Conservation (phyloP, 2,797 vertebrate genomes). For the Chromis chromis region DNA sequence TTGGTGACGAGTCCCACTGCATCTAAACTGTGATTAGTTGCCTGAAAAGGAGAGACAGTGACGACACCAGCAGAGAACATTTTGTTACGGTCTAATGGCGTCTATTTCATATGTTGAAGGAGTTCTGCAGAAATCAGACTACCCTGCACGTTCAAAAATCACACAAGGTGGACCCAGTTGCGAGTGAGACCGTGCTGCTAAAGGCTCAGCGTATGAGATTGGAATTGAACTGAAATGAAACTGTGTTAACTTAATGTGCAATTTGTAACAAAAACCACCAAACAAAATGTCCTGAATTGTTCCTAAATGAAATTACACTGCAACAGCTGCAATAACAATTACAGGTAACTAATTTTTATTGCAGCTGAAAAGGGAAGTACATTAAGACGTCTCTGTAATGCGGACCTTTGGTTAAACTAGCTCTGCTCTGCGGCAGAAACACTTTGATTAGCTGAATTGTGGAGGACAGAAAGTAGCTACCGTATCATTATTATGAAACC, state of each 20-base stretch:
- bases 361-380: slow-evolving; percentile 20
- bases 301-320: slow-evolving; percentile 25
- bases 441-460: slow-evolving; percentile 23
- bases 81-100: too few species aligned
- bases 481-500: slow-evolving; percentile 15
- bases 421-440: slow-evolving; percentile 28
- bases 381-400: neutral
- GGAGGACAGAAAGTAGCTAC: slow-evolving; percentile 25
- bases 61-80: too few species aligned
- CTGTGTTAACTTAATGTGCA: neutral
- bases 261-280: slow-evolving; percentile 31
- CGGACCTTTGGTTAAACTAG: slow-evolving; percentile 38
- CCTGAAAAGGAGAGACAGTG: too few species aligned
- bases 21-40: too few species aligned
- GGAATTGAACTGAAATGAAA: slow-evolving; percentile 2
- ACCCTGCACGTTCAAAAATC: too few species aligned
- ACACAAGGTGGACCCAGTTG: too few species aligned
- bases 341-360: slow-evolving; percentile 26
- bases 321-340: slow-evolving; percentile 27
- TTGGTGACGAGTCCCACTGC: too few species aligned
- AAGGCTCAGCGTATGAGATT: neutral
- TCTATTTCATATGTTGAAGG: too few species aligned
- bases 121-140: too few species aligned
- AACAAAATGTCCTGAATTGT: slow-evolving; percentile 4
- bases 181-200: too few species aligned